Percentiles rank a stretch among this genome's conserved stretches.
Evolutionary conservation across 2,888 invertebrate genomes (phyloP).

Genomic region (Drosophila algonquin): DNA sequence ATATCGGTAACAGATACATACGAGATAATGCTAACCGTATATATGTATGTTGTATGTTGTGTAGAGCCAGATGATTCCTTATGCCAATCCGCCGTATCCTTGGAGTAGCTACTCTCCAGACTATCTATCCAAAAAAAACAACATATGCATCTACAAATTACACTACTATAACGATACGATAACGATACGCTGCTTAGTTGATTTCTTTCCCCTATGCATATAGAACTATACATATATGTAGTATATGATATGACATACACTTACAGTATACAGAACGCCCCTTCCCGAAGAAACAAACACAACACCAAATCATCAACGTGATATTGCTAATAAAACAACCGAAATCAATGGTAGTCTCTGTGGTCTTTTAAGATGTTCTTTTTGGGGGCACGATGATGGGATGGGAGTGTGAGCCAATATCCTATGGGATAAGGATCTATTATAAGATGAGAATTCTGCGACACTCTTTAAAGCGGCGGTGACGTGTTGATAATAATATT

Average conservation of each 20-base stretch:
- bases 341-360: constrained; percentile 33
- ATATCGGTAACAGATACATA: constrained; percentile 12
- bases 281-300: constrained; percentile 38
- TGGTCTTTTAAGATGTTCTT: constrained; percentile 19
- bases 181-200: constrained; percentile 63
- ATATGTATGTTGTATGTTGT: constrained; percentile 21
- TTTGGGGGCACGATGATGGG: background rate
- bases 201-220: constrained; percentile 57
- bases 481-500: constrained; percentile 68
- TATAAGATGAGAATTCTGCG: constrained; percentile 41
- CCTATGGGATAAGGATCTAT: background rate
- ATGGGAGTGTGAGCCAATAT: background rate
- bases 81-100: constrained; percentile 15
- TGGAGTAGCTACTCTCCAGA: constrained; percentile 11
- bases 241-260: constrained; percentile 33
- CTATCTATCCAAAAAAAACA: constrained; percentile 20
- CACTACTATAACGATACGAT: constrained; percentile 43
- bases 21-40: constrained; percentile 8
- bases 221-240: constrained; percentile 36
- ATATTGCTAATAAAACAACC: constrained; percentile 68
- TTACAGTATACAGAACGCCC: constrained; percentile 33
- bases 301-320: constrained; percentile 70
- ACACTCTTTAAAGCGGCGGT: constrained; percentile 76
- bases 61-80: background rate
- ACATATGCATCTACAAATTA: constrained; percentile 46